A percentile compares a stretch with the other conserved stretches of the same genome.
phyloP scores from a whole-genome alignment of 2,888 invertebrate species.

The Tetragonisca angustula region DNA sequence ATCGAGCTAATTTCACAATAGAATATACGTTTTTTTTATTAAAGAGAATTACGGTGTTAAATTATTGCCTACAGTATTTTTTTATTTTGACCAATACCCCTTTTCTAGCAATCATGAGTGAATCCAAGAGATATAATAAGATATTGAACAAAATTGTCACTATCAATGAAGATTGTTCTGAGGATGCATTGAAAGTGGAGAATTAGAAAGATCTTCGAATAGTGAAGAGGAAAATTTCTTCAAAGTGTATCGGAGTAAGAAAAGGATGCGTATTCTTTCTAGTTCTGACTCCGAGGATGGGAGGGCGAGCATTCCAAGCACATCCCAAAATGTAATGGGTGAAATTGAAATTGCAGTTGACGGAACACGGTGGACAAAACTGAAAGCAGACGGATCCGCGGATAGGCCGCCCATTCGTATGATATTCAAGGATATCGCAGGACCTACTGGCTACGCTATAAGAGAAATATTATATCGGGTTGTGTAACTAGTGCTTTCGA shows the following conservation, averaged over 20 bases:
- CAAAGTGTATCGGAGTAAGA: slow-evolving; percentile 1
- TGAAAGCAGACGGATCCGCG: slow-evolving; percentile 29
- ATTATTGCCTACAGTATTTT: slow-evolving; percentile 47
- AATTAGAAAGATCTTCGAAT: slow-evolving; percentile 29
- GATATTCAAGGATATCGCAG: slow-evolving; percentile 48
- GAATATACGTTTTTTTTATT: no score
- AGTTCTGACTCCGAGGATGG: slow-evolving; percentile 30
- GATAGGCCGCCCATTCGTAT: slow-evolving; percentile 19
- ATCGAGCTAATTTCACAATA: no score
- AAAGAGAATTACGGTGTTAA: no score
- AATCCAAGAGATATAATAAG: slow-evolving; percentile 36
- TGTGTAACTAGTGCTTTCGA: slow-evolving; percentile 36
- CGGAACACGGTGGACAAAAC: slow-evolving; percentile 27
- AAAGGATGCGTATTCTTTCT: slow-evolving; percentile 29
- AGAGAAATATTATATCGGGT: slow-evolving; percentile 53
- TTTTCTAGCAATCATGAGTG: slow-evolving; percentile 42
- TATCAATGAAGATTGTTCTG: slow-evolving; percentile 45
- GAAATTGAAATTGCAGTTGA: slow-evolving; percentile 41
- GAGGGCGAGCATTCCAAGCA: slow-evolving; percentile 27
- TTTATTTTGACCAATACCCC: neutral
- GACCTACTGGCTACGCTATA: slow-evolving; percentile 43
- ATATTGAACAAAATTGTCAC: slow-evolving; percentile 27
- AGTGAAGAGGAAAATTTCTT: slow-evolving; percentile 35
- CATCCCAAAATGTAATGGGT: slow-evolving; percentile 30
- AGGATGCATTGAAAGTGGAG: slow-evolving; percentile 36